Base-by-base conservation (phyloP, 30 jellyfish, hydroid and myxozoan species). In the Cassiopea xamachana region DNA sequence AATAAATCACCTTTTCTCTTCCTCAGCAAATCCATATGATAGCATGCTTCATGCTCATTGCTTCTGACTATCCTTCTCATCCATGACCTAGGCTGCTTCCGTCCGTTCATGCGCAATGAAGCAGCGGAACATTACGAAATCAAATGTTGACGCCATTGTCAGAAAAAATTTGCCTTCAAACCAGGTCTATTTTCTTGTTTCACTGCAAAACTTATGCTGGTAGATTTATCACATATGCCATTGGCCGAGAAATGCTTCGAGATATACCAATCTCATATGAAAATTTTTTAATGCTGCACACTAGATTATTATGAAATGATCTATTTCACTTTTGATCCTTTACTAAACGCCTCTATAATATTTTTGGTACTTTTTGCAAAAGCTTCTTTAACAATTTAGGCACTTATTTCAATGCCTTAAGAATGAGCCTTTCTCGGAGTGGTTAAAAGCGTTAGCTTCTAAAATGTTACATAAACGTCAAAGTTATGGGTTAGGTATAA, bases 1-100 rank as follows among this genome's bases (percentile, higher is more conserved):
- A 87, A 87, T 69, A 87, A 61, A 17, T 87, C 94, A 87, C 94
- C 94, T 87, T 87, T 76, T 87, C 4, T 84, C 75, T 75, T 69
- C 48, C 48, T 62, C 81, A 14, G 77, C 64, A 58, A 48, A 10
- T 55, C 64, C 64, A 55, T 55, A 6, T 55, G 10, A 3, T 55
- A 3, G 64, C 64, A 6, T 55, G 10, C 12, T 55, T 55, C 64
- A 55, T 55, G 64, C 64, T 55, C 64, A 55, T 55, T 10, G 64
- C 64, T 55, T 55, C 12, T 55, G 64, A 10, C 12, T 55, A 55
- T 10, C 12, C 64, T 55, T 55, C 64, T 55, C 12, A 10, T 55
- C 64, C 64, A 55, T 3, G 64, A 10, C 64, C 64, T 55, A 55
- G 12, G 10, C 12, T 6, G 64, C 12, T 10, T 55, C 64, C 64